Conservation (phyloP, 2,113 vertebrate genomes). For the Phalacrocorax aristotelis region DNA sequence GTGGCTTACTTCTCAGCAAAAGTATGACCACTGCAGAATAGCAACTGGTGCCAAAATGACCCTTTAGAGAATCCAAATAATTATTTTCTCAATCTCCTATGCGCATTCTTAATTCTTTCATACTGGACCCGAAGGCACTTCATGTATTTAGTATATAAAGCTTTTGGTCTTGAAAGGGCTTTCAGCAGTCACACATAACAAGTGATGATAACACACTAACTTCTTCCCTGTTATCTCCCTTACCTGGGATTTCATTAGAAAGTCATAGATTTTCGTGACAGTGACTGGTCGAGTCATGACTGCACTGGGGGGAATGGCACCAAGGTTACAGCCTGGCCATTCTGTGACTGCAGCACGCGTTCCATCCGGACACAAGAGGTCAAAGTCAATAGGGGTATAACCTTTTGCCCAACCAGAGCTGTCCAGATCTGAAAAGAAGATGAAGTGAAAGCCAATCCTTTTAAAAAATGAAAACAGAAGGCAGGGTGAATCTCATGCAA, state of each 20-base stretch:
- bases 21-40: background rate
- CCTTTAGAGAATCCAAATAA: background rate
- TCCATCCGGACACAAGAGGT: conserved; percentile 82
- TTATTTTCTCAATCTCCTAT: background rate
- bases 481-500: background rate
- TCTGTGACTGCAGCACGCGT: conserved; percentile 75
- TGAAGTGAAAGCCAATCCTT: background rate
- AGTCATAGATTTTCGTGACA: conserved; percentile 81
- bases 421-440: conserved; percentile 73
- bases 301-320: conserved; percentile 79
- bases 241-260: conserved; percentile 88
- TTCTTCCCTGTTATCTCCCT: background rate
- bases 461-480: background rate
- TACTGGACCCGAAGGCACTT: background rate
- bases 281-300: conserved; percentile 87
- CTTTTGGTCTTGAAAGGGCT: background rate
- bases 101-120: background rate
- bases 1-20: background rate
- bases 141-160: background rate
- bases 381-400: conserved; percentile 74
- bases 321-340: conserved; percentile 85
- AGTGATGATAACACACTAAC: background rate
- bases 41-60: background rate
- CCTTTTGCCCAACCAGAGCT: conserved; percentile 81
- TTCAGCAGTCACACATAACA: background rate